A percentile compares a stretch with the other conserved stretches of the same genome.
Evolutionary conservation across 2,888 invertebrate genomes (phyloP).

Genomic region (Spilarctia lutea): DNA sequence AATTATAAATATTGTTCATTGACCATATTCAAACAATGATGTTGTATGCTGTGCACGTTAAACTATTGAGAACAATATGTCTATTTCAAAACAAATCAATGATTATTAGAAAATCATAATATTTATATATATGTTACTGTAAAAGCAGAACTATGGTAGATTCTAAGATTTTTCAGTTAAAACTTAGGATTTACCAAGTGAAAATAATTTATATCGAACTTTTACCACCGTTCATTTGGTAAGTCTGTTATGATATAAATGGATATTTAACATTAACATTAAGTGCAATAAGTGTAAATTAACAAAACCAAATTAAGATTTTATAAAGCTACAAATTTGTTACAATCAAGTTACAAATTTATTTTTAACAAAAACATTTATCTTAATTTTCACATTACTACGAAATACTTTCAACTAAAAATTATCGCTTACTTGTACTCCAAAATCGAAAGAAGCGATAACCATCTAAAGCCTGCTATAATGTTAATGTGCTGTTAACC

Average conservation of each 20-base stretch:
- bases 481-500: conserved; percentile 35
- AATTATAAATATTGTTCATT: neutral
- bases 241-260: neutral
- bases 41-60: neutral
- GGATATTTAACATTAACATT: neutral
- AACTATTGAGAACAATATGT: neutral
- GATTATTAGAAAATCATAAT: neutral
- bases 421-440: conserved; percentile 1
- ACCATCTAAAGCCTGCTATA: conserved; percentile 27
- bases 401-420: conserved; percentile 19
- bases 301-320: neutral
- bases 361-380: neutral
- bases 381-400: neutral
- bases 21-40: neutral
- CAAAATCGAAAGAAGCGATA: conserved; percentile 18
- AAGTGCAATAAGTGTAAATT: neutral
- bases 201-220: no score
- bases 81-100: neutral
- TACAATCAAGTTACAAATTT: neutral
- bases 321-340: neutral
- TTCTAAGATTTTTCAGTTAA: no score
- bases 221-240: no score
- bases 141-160: no score
- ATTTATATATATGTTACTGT: no score
- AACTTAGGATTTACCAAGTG: no score